Base-by-base conservation (phyloP, 30 jellyfish, hydroid and myxozoan species). In the Rhopilema esculentum region DNA sequence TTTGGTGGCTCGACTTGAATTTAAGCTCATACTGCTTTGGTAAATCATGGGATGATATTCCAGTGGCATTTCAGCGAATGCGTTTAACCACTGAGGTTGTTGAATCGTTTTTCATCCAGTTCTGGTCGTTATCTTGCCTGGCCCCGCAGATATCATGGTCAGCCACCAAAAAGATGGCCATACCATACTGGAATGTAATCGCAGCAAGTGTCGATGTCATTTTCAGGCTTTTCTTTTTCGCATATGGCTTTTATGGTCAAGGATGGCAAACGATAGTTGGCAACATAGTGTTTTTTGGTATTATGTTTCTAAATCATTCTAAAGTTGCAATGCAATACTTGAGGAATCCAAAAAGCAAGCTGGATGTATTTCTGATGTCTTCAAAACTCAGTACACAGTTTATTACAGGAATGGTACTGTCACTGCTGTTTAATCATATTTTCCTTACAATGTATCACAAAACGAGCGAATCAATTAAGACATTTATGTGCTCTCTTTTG, bases 1-100 rank as follows among this genome's bases (percentile, higher is more conserved):
- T 78, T 0, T 78, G 88, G 88, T 78, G 88, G 88, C 17, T 78
- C 21, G 88, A 78, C 18, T 78, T 78, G 6, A 78, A 53, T 19
- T 8, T 78, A 0, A 23, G 79, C 24, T 16, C 77, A 29, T 78
- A 66, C 77, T 78, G 88, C 17, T 40, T 27, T 22, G 69, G 25
- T 8, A 40, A 78, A 20, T 21, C 30, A 66, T 53, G 88, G 77
- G 68, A 28, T 15, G 49, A 61, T 19, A 62, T 78, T 32, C 88
- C 88, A 21, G 40, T 17, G 4, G 20, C 1, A 17, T 16, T 53
- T 17, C 68, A 78, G 40, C 88, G 68, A 19, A 78, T 16, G 33
- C 67, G 78, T 7, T 63, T 78, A 23, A 27, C 48, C 8, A 33
- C 69, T 16, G 88, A 78, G 15, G 25, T 78, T 0, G 49, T 28